Conservation (phyloP, 2,113 vertebrate genomes). For the Salvelinus sp. region DNA sequence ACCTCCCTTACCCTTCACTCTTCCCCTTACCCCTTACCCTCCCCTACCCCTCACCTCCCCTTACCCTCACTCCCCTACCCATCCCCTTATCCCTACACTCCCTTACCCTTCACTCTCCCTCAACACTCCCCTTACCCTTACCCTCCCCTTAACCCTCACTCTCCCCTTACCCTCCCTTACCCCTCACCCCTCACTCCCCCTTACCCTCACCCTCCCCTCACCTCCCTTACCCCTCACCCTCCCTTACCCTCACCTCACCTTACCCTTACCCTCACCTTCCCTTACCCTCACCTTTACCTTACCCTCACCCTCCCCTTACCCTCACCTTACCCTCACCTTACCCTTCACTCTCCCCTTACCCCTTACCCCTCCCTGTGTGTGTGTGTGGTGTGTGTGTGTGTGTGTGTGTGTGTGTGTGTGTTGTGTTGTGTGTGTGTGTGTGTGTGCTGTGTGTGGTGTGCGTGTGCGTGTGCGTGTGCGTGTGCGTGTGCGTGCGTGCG, state of each 20-base stretch:
- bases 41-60: neutral
- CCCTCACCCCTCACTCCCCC: neutral
- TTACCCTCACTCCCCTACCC: no score
- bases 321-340: neutral
- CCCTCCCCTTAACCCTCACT: neutral
- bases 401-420: no score
- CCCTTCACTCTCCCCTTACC: neutral
- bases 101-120: neutral
- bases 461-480: no score
- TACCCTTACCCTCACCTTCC: neutral
- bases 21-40: no score
- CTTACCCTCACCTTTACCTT: no score
- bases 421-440: neutral
- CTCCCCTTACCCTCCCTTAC: neutral
- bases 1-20: neutral
- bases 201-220: neutral
- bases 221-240: no score
- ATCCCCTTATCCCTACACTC: no score
- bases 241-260: neutral
- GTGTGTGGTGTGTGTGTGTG: no score
- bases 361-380: neutral
- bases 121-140: no score
- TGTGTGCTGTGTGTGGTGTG: no score
- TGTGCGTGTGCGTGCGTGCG: no score
- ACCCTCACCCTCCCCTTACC: conserved; percentile 25